Base-by-base conservation (phyloP, 2,797 vertebrate species). In the Phoebastria nigripes region DNA sequence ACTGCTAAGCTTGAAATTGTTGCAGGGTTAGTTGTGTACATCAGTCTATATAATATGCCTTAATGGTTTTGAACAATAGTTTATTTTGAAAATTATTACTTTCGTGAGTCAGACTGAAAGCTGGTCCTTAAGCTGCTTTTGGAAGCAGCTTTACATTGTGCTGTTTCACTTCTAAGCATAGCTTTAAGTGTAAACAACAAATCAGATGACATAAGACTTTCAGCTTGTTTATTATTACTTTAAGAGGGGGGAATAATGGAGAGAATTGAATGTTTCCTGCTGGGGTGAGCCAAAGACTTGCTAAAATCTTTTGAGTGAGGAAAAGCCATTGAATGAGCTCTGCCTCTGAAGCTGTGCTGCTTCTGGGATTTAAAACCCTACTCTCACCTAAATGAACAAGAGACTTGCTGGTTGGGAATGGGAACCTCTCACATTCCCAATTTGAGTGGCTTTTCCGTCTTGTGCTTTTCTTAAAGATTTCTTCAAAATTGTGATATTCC, bases 381-480 rank as follows among this genome's bases (percentile, higher is more conserved):
- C 52, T 55, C 55, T 59, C 47, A 10, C 56, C 76, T 35, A 10
- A 25, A 6, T 4, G 21, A 26, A 12, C 8, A 28, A 8, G 47
- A 69, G n/a, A 24, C 6, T 39, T 61, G 62, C 62, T 49, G 42
- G 0, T 18, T 47, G 42, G 41, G 5, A 37, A n/a, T 3, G 6
- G 56, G 59, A 47, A 19, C 41, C 51, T 71, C 61, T 81, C 2
- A 0, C 39, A 2, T 24, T 59, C 39, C 47, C 44, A 20, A 0
- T 20, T 3, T 8, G 42, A 73, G 35, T 19, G 29, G 24, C 24
- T 73, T 70, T 66, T 51, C 56, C 49, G 33, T 65, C 66, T n/a
- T 1, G 0, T 39, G 73, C 47, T 59, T 37, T 76, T 49, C 79
- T 56, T 62, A 44, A 2, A 0, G 2, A 12, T 51, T 52, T 14